Percentiles rank a stretch among this genome's conserved stretches.
These are phyloP conservation scores for Chanos chanos DNA, from an alignment of 2,797 vertebrate genomes.

Conservation along the genomic window DNA sequence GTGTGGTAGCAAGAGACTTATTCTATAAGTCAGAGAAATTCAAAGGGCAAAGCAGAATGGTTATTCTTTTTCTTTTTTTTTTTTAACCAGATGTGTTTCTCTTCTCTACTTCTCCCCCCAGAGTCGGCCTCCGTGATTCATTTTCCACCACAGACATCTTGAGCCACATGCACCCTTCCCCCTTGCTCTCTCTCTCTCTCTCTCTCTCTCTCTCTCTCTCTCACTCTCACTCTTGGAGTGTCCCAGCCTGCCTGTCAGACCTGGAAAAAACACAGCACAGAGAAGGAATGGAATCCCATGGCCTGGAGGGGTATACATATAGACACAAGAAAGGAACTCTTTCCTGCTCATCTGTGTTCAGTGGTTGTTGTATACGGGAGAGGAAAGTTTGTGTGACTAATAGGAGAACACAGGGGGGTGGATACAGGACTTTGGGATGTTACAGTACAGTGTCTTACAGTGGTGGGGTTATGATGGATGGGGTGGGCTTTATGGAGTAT, in stretches of 20 bases:
- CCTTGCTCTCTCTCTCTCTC: slow-evolving; percentile 27
- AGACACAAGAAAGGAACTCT: slow-evolving; percentile 17
- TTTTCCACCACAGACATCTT: slow-evolving; percentile 76
- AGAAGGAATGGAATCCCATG: slow-evolving; percentile 30
- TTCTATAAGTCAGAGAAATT: too few species aligned
- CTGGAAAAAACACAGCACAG: slow-evolving; percentile 40
- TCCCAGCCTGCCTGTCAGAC: slow-evolving; percentile 31
- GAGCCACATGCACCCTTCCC: slow-evolving; percentile 48
- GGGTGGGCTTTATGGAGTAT: slow-evolving; percentile 11
- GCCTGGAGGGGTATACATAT: slow-evolving; percentile 26
- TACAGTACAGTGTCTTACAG: background rate
- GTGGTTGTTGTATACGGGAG: too few species aligned
- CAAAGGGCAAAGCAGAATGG: too few species aligned
- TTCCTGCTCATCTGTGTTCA: background rate
- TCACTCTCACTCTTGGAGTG: slow-evolving; percentile 21
- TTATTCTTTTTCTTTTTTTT: slow-evolving; percentile 22
- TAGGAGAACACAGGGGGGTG: background rate
- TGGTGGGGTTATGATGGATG: background rate
- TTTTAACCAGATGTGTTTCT: slow-evolving; percentile 43
- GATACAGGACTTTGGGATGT: slow-evolving; percentile 6
- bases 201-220: slow-evolving; percentile 10
- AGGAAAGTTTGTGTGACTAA: slow-evolving; percentile 5
- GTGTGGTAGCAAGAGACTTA: too few species aligned
- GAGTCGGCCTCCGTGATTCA: slow-evolving; percentile 71
- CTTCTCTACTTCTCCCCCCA: slow-evolving; percentile 41